phyloP scores from a whole-genome alignment of 2,113 vertebrate genomes.

The Suncus etruscus region DNA sequence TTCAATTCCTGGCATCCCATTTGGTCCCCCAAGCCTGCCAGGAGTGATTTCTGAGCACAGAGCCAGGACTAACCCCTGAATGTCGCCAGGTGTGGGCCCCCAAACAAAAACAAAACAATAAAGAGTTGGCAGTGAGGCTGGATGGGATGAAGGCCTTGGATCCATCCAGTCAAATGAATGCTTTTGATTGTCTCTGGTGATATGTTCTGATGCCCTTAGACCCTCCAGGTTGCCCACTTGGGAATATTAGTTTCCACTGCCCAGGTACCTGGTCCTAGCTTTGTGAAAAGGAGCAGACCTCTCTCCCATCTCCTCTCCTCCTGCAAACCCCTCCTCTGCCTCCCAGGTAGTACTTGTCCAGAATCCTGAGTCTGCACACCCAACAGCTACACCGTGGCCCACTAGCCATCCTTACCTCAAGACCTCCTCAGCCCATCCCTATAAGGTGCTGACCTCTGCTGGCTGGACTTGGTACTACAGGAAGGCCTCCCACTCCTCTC shows the following conservation, averaged over 20 bases:
- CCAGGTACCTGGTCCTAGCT: no score
- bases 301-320: neutral
- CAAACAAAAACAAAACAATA: no score
- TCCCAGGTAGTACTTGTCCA: neutral
- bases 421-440: neutral
- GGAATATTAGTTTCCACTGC: no score
- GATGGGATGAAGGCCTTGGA: no score
- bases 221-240: neutral
- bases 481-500: fast-evolving
- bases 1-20: no score
- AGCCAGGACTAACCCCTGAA: no score
- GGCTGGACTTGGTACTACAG: conserved; percentile 9
- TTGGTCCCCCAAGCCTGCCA: no score
- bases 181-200: neutral
- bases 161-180: no score
- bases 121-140: no score
- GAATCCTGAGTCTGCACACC: neutral
- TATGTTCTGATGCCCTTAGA: no score
- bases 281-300: neutral
- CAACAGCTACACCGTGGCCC: neutral
- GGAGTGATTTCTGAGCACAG: no score
- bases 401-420: neutral
- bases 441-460: conserved; percentile 65
- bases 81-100: no score
- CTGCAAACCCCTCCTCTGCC: neutral